Evolutionary conservation across 2,797 vertebrate species (phyloP), one percentile per base, ranked within the genome.

Genomic region (Sebastes reedi): DNA sequence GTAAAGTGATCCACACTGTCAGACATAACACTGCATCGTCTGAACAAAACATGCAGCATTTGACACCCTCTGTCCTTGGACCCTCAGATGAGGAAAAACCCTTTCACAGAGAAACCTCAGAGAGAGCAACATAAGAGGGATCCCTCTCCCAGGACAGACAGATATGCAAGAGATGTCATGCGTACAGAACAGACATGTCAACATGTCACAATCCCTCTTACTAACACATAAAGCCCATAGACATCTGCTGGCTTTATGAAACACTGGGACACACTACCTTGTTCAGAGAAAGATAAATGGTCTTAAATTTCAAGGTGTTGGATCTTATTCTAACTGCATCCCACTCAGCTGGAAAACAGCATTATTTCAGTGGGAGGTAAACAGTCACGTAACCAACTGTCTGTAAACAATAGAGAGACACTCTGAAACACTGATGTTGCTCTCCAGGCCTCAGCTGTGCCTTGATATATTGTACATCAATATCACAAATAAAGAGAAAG

Each of bases 401-500:
- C 24, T 77, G 68, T 66, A 60, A 66, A 83, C 75, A 74, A 62
- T 4, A 75, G 13, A 39, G 46, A 36, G 39, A 34, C 64, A 22
- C 39, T 36, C 24, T 42, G 29, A 83, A 75, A 39, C 27, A 22
- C 39, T 25, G 73, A 12, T 30, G 42, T 3, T 64, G 65, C 42
- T 64, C 42, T 67, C 34, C 27, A 55, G 34, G 67, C 74, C 54
- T 79, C 61, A 73, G 67, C 36, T 73, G 73, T 58, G 60, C 12
- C 39, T 71, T 75, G 42, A 36, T 72, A 11, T 59, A 34, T 27
- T 25, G 7, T 34, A 29, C 50, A 67, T 77, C 18, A 69, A 73
- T 69, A 88, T 72, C 42, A 72, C 39, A 81, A 77, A 83, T 55
- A 29, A 46, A 74, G 61, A 82, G 34, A 66, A 58, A 74, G 32